Evolutionary conservation across 2,797 vertebrate species (phyloP).

Genomic region (Enteromius fasciolatus): DNA sequence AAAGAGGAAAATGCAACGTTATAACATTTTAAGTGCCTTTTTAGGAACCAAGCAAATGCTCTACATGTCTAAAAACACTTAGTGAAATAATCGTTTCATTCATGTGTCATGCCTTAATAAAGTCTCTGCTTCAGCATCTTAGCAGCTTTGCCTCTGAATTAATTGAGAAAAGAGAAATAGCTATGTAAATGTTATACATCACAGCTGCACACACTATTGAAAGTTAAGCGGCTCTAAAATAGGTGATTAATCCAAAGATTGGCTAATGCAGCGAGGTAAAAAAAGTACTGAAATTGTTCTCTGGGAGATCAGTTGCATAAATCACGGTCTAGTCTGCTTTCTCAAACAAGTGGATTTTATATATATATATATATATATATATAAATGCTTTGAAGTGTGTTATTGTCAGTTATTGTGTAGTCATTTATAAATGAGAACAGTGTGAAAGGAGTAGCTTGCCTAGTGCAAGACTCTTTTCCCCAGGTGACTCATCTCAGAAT

Average conservation of each 20-base stretch:
- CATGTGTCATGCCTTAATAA: background rate
- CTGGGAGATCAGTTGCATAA: background rate
- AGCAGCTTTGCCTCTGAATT: background rate
- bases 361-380: background rate
- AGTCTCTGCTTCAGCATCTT: background rate
- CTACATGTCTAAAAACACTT: background rate
- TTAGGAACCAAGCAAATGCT: background rate
- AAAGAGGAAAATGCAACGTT: background rate
- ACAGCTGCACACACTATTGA: slow-evolving; percentile 1
- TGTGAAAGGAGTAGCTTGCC: background rate
- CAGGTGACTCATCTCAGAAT: background rate
- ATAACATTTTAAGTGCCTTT: background rate
- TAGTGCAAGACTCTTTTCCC: slow-evolving; percentile 1
- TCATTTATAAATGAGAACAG: slow-evolving; percentile 3
- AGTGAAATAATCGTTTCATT: background rate
- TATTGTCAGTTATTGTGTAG: slow-evolving; percentile 10
- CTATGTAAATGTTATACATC: background rate
- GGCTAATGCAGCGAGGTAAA: background rate
- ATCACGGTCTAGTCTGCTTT: background rate
- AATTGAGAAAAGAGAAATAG: background rate
- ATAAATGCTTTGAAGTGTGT: background rate
- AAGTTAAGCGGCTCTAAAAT: slow-evolving; percentile 3
- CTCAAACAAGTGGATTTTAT: background rate
- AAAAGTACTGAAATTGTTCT: background rate
- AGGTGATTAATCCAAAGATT: background rate